phyloP scores from a whole-genome alignment of 2,888 invertebrate species.

The Therioaphis trifolii region DNA sequence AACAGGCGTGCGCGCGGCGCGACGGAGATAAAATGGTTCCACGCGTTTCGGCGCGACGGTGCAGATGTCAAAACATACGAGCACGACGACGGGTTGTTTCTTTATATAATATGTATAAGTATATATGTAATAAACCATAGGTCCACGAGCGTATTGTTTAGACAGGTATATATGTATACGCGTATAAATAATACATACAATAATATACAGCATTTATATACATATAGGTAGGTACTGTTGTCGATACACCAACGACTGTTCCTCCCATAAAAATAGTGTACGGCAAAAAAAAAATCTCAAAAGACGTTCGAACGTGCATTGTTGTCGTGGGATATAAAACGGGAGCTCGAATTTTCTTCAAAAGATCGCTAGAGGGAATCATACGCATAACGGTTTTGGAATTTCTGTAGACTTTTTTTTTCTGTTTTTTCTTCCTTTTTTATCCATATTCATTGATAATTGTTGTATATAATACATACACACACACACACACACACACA shows the following conservation, averaged over 20 bases:
- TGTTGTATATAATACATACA: neutral
- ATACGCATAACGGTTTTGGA: neutral
- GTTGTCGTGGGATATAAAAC: conserved; percentile 39
- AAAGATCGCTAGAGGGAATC: neutral
- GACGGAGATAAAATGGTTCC: conserved; percentile 39
- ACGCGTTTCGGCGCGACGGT: neutral
- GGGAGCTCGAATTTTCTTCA: neutral
- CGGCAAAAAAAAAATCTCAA: conserved; percentile 7
- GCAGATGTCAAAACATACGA: conserved; percentile 48
- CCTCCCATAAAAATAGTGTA: neutral
- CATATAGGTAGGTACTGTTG: too few relatives aligned
- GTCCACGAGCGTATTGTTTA: too few relatives aligned
- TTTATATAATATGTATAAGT: neutral
- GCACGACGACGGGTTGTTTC: neutral
- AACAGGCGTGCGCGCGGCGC: neutral
- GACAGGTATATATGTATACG: too few relatives aligned
- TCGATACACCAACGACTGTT: too few relatives aligned
- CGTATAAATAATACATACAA: too few relatives aligned
- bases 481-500: too few relatives aligned
- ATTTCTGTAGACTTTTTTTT: neutral
- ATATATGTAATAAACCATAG: too few relatives aligned
- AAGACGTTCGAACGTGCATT: conserved; percentile 39
- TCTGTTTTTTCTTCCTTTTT: neutral
- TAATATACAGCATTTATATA: too few relatives aligned
- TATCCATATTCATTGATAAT: neutral